phyloP scores from a whole-genome alignment of 2,113 vertebrate genomes.

The Paramisgurnus dabryanus region DNA sequence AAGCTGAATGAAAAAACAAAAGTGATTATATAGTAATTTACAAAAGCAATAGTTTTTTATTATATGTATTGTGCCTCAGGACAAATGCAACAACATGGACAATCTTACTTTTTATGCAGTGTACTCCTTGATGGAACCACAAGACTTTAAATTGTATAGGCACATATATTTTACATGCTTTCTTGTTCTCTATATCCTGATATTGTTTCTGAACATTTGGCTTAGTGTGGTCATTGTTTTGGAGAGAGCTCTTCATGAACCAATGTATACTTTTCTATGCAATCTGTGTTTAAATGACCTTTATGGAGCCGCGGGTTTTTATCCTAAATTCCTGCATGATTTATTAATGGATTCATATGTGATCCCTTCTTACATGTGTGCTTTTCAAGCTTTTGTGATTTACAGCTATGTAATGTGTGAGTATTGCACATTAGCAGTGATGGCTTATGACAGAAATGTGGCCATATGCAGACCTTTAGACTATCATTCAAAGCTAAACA shows the following conservation, averaged over 20 bases:
- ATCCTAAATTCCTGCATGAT: constrained; percentile 31
- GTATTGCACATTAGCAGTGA: constrained; percentile 18
- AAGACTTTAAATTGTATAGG: not conserved
- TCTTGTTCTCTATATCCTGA: constrained; percentile 13
- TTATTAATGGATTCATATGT: constrained; percentile 17
- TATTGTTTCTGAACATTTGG: constrained; percentile 2
- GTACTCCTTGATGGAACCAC: constrained; percentile 24
- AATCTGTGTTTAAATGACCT: constrained; percentile 41
- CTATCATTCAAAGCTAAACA: constrained; percentile 27
- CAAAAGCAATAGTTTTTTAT: too few relatives aligned
- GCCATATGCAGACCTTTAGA: constrained; percentile 43
- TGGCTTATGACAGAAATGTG: constrained; percentile 46
- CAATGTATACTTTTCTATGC: constrained; percentile 46
- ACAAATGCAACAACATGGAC: not conserved
- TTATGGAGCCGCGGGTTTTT: constrained; percentile 31
- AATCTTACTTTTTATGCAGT: not conserved
- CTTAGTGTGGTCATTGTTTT: constrained; percentile 15
- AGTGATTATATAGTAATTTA: too few relatives aligned
- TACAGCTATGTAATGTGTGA: constrained; percentile 41
- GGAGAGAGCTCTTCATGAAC: constrained; percentile 40
- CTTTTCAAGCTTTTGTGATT: constrained; percentile 21
- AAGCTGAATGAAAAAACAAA: too few relatives aligned
- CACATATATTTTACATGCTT: constrained; percentile 19
- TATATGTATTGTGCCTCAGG: too few relatives aligned
- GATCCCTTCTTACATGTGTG: constrained; percentile 32